These are phyloP conservation scores for Aporophyla nigra DNA, from an alignment of 2,888 invertebrate genomes.

Conservation along the genomic window DNA sequence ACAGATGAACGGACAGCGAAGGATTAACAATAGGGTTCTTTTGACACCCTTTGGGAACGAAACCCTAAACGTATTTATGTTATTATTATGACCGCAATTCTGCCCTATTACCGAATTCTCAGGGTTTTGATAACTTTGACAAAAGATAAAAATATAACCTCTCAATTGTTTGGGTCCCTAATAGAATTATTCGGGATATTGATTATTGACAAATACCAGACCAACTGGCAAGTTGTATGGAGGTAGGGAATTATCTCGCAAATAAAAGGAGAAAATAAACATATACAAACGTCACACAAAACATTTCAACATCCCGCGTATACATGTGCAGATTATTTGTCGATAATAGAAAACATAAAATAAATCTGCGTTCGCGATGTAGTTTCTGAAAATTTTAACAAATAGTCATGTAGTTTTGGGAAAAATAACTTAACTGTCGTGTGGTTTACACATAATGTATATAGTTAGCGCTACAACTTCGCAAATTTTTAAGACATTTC, in stretches of 20 bases:
- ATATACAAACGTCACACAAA: background rate
- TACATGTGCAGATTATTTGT: background rate
- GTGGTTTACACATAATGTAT: background rate
- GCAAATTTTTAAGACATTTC: too few species aligned
- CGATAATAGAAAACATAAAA: background rate
- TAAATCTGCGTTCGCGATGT: background rate
- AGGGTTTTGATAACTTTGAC: background rate
- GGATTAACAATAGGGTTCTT: too few species aligned
- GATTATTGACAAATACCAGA: too few species aligned
- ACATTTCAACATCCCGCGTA: background rate
- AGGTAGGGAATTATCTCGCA: background rate
- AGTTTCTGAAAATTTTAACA: background rate
- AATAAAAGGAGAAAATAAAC: background rate
- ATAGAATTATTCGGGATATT: too few species aligned
- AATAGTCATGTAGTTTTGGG: background rate
- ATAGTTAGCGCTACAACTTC: too few species aligned
- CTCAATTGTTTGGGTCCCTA: too few species aligned
- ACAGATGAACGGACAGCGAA: too few species aligned
- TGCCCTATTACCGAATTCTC: background rate
- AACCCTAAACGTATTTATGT: too few species aligned
- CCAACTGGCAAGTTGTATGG: background rate
- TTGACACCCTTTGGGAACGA: too few species aligned
- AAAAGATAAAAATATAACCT: background rate
- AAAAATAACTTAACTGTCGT: background rate
- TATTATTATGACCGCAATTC: too few species aligned